phyloP scores from a whole-genome alignment of 2,888 invertebrate genomes.

The Xylota sylvarum region DNA sequence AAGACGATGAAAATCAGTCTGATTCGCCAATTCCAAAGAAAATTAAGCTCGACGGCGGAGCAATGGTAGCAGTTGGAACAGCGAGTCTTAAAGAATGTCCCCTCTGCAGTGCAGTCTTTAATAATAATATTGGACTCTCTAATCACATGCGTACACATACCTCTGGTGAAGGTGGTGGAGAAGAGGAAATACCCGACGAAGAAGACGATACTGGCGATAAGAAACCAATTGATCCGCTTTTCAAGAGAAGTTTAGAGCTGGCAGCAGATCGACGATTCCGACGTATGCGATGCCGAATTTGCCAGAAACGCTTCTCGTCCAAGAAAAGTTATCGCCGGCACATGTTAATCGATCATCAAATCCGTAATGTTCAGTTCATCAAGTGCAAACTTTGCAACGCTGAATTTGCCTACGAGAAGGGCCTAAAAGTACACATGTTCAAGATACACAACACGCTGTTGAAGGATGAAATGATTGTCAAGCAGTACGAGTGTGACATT shows the following conservation, averaged over 20 bases:
- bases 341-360: slow-evolving; percentile 84
- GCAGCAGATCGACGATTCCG: slow-evolving; percentile 83
- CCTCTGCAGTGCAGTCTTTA: slow-evolving; percentile 83
- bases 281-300: slow-evolving; percentile 84
- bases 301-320: slow-evolving; percentile 84
- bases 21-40: slow-evolving; percentile 80
- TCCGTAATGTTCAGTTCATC: slow-evolving; percentile 84
- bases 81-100: slow-evolving; percentile 82
- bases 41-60: slow-evolving; percentile 78
- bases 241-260: slow-evolving; percentile 82
- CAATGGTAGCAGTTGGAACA: slow-evolving; percentile 67
- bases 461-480: slow-evolving; percentile 83
- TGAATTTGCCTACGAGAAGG: slow-evolving; percentile 85
- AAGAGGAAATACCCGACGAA: slow-evolving; percentile 28
- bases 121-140: slow-evolving; percentile 83
- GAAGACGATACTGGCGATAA: slow-evolving; percentile 40
- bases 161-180: slow-evolving; percentile 76
- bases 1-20: slow-evolving; percentile 80
- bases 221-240: slow-evolving; percentile 77
- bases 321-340: slow-evolving; percentile 84
- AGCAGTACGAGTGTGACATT: slow-evolving; percentile 84
- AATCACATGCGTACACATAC: slow-evolving; percentile 85
- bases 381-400: slow-evolving; percentile 84
- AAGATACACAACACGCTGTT: slow-evolving; percentile 83
- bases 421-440: slow-evolving; percentile 84